Evolutionary conservation across 1,140 invertebrate genomes (phyloP).

Genomic region (Cardiocondyla obscurior): DNA sequence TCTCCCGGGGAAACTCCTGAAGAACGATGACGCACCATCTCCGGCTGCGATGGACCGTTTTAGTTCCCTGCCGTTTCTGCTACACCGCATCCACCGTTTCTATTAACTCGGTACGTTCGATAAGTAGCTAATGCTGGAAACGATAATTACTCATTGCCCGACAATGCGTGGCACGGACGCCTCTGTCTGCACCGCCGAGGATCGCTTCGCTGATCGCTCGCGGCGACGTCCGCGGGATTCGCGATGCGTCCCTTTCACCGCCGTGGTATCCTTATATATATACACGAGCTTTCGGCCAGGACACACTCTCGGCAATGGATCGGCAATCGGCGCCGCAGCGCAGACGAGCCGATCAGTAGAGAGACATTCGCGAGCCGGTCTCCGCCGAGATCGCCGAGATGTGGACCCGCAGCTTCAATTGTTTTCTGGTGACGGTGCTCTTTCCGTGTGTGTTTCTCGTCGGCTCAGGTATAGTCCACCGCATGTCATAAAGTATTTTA

Average conservation of each 20-base stretch:
- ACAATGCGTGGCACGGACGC: neutral
- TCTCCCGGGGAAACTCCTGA: constrained; percentile 58
- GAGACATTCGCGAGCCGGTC: neutral
- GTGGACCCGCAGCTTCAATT: neutral
- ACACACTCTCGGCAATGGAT: constrained; percentile 32
- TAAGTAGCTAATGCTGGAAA: constrained; percentile 37
- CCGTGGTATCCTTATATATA: constrained; percentile 66
- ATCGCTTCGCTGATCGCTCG: constrained; percentile 36
- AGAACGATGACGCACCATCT: constrained; percentile 59
- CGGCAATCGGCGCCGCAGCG: constrained; percentile 11
- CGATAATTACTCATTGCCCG: constrained; percentile 56
- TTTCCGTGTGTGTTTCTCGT: neutral
- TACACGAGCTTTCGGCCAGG: constrained; percentile 53
- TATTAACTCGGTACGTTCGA: neutral
- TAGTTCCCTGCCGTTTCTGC: constrained; percentile 23
- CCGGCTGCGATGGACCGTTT: neutral
- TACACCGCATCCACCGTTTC: neutral
- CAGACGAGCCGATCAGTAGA: constrained; percentile 6
- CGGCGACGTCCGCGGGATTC: neutral
- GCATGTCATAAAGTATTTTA: neutral
- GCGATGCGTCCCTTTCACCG: constrained; percentile 62
- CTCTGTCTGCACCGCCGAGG: neutral
- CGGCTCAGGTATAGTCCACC: constrained; percentile 48
- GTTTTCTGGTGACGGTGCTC: neutral
- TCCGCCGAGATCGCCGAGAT: neutral